A percentile compares a stretch with the other conserved stretches of the same genome.
phyloP scores from a whole-genome alignment of 2,797 vertebrate genomes.

The Rhynchotus rufescens region DNA sequence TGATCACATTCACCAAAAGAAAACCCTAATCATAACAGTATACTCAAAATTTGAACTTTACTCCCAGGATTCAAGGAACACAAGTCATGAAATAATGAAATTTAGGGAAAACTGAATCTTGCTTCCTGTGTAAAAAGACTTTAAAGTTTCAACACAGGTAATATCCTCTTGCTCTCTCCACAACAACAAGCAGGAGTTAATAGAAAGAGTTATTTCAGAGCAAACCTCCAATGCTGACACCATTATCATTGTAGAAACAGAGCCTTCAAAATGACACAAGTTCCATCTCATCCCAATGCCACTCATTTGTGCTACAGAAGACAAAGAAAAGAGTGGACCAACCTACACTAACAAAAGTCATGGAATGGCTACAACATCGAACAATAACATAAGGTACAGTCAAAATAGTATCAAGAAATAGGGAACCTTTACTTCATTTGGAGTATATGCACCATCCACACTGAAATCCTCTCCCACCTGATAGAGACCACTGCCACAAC shows the following conservation, averaged over 20 bases:
- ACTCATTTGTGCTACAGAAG: background rate
- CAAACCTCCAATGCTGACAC: background rate
- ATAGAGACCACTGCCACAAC: background rate
- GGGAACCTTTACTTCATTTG: background rate
- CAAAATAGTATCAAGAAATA: background rate
- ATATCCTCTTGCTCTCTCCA: background rate
- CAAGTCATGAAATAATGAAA: slow-evolving; percentile 6
- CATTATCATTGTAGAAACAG: background rate
- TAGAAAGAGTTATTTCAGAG: background rate
- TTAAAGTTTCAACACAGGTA: background rate
- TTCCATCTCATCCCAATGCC: background rate
- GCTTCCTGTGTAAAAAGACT: background rate
- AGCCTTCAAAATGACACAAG: background rate
- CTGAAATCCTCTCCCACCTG: background rate
- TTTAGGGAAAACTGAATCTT: background rate
- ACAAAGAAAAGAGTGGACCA: background rate
- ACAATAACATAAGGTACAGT: background rate
- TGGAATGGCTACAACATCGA: background rate
- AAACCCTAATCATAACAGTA: slow-evolving; percentile 3
- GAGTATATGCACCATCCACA: accelerated
- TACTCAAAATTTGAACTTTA: slow-evolving; percentile 44
- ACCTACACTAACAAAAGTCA: background rate
- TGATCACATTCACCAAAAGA: slow-evolving; percentile 13
- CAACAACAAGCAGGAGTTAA: background rate
- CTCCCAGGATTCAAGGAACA: slow-evolving; percentile 5